Evolutionary conservation across 2,888 invertebrate genomes (phyloP).

Genomic region (Drosophila hamatofila): DNA sequence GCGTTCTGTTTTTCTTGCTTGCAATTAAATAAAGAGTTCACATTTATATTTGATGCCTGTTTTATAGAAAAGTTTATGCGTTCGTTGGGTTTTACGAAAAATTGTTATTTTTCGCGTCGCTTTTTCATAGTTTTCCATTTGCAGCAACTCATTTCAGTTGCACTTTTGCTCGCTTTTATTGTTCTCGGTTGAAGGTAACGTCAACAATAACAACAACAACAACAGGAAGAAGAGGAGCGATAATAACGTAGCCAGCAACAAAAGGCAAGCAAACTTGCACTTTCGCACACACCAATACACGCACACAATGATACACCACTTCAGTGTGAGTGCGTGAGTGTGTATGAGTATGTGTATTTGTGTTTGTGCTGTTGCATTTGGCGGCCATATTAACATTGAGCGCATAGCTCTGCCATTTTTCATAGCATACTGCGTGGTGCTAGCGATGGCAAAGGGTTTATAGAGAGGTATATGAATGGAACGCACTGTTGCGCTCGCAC

Average conservation of each 20-base stretch:
- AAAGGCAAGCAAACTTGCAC: constrained; percentile 49
- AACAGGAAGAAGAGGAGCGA: neutral
- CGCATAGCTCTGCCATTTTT: constrained; percentile 62
- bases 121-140: constrained; percentile 69
- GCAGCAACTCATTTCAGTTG: constrained; percentile 71
- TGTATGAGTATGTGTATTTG: constrained; percentile 7
- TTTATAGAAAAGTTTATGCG: constrained; percentile 13
- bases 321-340: neutral
- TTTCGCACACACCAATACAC: constrained; percentile 39
- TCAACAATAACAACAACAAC: constrained; percentile 20
- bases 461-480: neutral
- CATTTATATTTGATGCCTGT: constrained; percentile 7
- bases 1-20: neutral
- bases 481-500: neutral
- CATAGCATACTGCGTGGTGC: constrained; percentile 59
- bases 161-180: constrained; percentile 69
- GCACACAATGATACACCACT: constrained; percentile 33
- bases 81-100: constrained; percentile 33
- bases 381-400: constrained; percentile 68
- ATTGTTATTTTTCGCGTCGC: constrained; percentile 54
- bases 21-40: constrained; percentile 12
- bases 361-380: constrained; percentile 57
- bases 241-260: constrained; percentile 44
- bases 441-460: neutral
- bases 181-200: constrained; percentile 67